Evolutionary conservation across 2,797 vertebrate genomes (phyloP).

Genomic region (Xenops minutus): DNA sequence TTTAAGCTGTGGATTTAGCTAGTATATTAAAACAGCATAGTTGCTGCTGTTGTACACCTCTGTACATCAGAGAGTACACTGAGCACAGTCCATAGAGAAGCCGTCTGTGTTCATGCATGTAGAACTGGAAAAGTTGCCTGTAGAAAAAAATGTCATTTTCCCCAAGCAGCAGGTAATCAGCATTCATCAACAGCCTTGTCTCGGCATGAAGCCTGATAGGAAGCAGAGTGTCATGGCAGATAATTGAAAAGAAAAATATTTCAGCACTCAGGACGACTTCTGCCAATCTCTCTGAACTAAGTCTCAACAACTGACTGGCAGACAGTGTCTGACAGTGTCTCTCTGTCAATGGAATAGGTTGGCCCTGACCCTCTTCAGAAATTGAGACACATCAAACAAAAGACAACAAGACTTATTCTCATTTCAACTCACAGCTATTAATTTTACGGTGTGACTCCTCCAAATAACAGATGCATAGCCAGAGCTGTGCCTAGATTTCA

Average conservation of each 20-base stretch:
- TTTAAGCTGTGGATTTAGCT: not conserved
- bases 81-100: not conserved
- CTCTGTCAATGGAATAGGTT: conserved; percentile 44
- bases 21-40: not conserved
- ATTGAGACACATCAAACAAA: conserved; percentile 56
- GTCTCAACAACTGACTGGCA: conserved; percentile 45
- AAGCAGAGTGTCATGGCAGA: conserved; percentile 6
- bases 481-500: conserved; percentile 11
- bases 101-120: not conserved
- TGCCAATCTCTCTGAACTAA: conserved; percentile 46
- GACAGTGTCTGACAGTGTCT: conserved; percentile 41
- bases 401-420: conserved; percentile 42
- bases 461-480: not conserved
- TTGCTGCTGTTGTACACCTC: not conserved
- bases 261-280: not conserved
- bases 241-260: conserved; percentile 57
- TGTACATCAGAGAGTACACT: not conserved
- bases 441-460: conserved; percentile 44
- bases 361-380: conserved; percentile 49
- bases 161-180: not conserved
- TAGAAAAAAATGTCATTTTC: not conserved
- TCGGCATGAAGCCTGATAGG: not conserved
- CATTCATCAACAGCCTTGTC: conserved; percentile 1
- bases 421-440: conserved; percentile 52
- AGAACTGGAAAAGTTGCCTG: not conserved